phyloP scores from a whole-genome alignment of 1,140 invertebrate species.

The Sitophilus oryzae region DNA sequence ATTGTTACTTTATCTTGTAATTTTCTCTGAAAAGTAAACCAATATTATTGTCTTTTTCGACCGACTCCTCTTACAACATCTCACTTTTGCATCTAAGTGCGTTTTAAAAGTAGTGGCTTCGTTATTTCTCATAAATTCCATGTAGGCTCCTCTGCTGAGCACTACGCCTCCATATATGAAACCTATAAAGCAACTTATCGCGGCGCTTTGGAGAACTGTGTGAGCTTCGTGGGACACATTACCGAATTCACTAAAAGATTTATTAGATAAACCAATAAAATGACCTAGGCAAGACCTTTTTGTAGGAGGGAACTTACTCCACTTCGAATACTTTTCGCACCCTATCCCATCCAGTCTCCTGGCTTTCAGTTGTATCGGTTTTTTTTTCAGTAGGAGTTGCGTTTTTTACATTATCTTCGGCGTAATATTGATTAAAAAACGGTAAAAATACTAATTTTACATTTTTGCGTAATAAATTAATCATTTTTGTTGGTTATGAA shows the following conservation, averaged over 20 bases:
- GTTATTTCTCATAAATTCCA: slow-evolving; percentile 68
- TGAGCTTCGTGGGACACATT: slow-evolving; percentile 54
- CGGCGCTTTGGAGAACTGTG: slow-evolving; percentile 51
- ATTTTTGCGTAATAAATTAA: not conserved
- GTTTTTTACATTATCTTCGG: not conserved
- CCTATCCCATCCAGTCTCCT: slow-evolving; percentile 34
- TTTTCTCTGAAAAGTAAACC: slow-evolving; percentile 49
- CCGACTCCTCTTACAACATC: slow-evolving; percentile 10
- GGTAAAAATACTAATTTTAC: not conserved
- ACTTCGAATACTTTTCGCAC: slow-evolving; percentile 31
- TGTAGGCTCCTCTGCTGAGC: slow-evolving; percentile 52
- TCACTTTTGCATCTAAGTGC: slow-evolving; percentile 63
- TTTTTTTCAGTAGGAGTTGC: not conserved
- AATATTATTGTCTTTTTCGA: not conserved
- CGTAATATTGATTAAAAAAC: not conserved
- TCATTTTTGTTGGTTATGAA: not conserved
- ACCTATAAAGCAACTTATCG: slow-evolving; percentile 53
- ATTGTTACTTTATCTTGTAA: slow-evolving; percentile 60
- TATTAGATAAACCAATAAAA: not conserved
- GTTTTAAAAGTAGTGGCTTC: slow-evolving; percentile 61
- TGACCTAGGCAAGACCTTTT: not conserved
- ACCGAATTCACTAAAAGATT: slow-evolving; percentile 54
- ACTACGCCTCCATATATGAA: slow-evolving; percentile 56
- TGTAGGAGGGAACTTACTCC: slow-evolving; percentile 28
- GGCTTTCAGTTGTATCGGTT: not conserved